Percentiles rank a stretch among this genome's conserved stretches.
Evolutionary conservation across 2,113 vertebrate genomes (phyloP).

Genomic region (Okapia johnstoni): DNA sequence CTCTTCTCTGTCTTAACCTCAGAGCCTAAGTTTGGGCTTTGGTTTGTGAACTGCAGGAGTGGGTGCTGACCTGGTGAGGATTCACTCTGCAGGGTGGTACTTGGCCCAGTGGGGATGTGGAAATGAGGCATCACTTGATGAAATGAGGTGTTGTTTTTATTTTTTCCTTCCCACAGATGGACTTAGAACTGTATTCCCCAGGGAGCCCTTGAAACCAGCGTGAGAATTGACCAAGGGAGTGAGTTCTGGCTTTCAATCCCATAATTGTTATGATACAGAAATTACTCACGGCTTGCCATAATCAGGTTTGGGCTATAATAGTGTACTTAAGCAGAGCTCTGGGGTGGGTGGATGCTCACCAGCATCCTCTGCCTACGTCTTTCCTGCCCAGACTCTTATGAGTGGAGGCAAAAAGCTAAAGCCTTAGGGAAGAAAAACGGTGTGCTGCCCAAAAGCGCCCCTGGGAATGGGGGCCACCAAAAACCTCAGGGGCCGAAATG

Average conservation of each 20-base stretch:
- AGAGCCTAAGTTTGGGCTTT: neutral
- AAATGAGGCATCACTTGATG: neutral
- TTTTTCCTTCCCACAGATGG: neutral
- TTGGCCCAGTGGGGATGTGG: too few relatives aligned
- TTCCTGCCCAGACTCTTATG: neutral
- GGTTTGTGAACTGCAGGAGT: neutral
- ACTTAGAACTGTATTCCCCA: neutral
- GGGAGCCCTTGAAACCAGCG: slow-evolving; percentile 29
- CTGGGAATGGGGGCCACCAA: neutral
- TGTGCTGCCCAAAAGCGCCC: neutral
- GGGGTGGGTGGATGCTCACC: neutral
- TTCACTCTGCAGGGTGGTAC: neutral
- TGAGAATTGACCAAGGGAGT: slow-evolving; percentile 25
- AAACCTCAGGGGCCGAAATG: neutral
- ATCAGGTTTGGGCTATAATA: slow-evolving; percentile 13
- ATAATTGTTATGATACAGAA: slow-evolving; percentile 22
- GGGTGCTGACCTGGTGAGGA: neutral
- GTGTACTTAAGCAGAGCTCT: neutral
- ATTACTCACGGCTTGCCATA: neutral
- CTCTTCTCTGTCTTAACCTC: neutral
- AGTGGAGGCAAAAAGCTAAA: neutral
- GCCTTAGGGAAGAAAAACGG: neutral
- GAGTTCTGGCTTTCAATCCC: slow-evolving; percentile 25
- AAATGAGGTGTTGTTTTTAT: neutral
- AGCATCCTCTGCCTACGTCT: neutral